These are phyloP conservation scores for Heliconius ismenius DNA, from an alignment of 2,888 invertebrate species.

Conservation along the genomic window DNA sequence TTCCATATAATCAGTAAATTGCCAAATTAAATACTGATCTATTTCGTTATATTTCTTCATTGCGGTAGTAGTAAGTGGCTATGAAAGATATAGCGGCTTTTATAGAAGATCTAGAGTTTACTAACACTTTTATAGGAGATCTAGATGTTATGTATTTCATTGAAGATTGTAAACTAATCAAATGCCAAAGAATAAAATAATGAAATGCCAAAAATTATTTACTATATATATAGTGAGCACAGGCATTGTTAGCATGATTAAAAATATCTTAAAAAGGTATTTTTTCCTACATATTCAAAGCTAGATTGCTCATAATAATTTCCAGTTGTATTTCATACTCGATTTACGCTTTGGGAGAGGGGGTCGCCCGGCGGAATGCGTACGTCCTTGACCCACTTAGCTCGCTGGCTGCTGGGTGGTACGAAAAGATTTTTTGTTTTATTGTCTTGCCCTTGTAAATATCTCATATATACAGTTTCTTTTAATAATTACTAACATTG, in stretches of 20 bases:
- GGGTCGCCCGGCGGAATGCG: slow-evolving; percentile 32
- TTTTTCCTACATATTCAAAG: slow-evolving; percentile 13
- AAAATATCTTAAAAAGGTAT: slow-evolving; percentile 12
- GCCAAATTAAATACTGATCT: too few relatives aligned
- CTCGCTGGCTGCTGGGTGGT: not conserved
- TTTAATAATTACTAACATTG: not conserved
- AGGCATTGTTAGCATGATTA: not conserved
- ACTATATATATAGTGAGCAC: not conserved
- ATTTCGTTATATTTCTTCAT: too few relatives aligned
- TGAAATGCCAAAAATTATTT: not conserved
- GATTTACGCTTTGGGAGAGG: slow-evolving; percentile 45
- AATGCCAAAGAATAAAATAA: not conserved
- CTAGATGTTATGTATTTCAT: too few relatives aligned
- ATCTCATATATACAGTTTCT: not conserved
- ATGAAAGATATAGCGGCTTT: too few relatives aligned
- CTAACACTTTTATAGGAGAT: too few relatives aligned
- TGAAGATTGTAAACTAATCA: too few relatives aligned
- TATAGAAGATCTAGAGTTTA: too few relatives aligned
- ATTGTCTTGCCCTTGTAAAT: not conserved
- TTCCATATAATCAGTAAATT: too few relatives aligned
- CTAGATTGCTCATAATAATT: slow-evolving; percentile 43
- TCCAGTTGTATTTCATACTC: slow-evolving; percentile 50
- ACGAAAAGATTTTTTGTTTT: slow-evolving; percentile 16
- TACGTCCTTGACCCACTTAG: slow-evolving; percentile 47
- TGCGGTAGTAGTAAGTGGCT: too few relatives aligned